A percentile compares a stretch with the other conserved stretches of the same genome.
Conservation (phyloP, 2,888 invertebrate genomes). For the Brenthis hecate region DNA sequence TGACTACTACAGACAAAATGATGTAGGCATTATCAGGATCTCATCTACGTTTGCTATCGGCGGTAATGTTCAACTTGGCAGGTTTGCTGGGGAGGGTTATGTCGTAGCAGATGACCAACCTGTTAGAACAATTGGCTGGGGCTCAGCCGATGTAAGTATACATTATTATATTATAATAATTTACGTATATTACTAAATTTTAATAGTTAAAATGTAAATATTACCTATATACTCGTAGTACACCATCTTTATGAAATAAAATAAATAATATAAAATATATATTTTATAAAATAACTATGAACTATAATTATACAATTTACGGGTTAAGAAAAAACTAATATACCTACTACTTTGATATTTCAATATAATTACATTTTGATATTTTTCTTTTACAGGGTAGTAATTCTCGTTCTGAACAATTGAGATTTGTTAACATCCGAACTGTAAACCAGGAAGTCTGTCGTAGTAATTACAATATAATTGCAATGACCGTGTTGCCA, state of each 20-base stretch:
- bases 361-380: neutral
- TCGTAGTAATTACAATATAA: constrained; percentile 43
- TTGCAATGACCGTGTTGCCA: constrained; percentile 48
- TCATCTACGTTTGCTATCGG: constrained; percentile 44
- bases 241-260: too few relatives aligned
- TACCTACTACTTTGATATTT: neutral
- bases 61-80: constrained; percentile 44
- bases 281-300: too few relatives aligned
- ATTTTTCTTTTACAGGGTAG: constrained; percentile 12
- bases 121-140: constrained; percentile 69
- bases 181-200: neutral
- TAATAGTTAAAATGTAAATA: neutral
- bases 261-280: neutral
- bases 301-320: too few relatives aligned
- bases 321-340: too few relatives aligned
- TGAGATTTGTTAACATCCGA: constrained; percentile 51
- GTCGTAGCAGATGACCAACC: constrained; percentile 51
- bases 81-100: constrained; percentile 51
- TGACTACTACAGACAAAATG: constrained; percentile 40
- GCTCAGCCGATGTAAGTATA: constrained; percentile 40
- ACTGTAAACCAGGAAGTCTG: constrained; percentile 51
- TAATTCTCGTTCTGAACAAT: constrained; percentile 47
- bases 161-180: constrained; percentile 3
- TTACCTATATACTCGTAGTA: too few relatives aligned
- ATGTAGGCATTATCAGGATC: constrained; percentile 56